phyloP scores from a whole-genome alignment of 2,797 vertebrate species.

The Loris lydekkerianus region DNA sequence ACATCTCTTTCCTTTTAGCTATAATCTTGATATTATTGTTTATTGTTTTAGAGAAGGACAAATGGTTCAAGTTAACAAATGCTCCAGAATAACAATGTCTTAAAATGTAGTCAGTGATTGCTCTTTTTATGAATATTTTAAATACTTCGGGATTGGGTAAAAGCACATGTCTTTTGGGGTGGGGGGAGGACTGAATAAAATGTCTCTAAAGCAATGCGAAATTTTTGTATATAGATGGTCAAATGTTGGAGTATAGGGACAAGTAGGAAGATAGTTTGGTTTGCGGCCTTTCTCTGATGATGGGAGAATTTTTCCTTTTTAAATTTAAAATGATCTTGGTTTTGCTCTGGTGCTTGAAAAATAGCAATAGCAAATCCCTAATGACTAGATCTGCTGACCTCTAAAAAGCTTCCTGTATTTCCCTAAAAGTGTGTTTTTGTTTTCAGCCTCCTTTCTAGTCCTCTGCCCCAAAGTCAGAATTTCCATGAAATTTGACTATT shows the following conservation, averaged over 20 bases:
- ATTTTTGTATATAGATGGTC: neutral
- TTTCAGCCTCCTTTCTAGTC: conserved; percentile 52
- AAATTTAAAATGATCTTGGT: conserved; percentile 17
- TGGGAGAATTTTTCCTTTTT: neutral
- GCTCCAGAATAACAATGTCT: neutral
- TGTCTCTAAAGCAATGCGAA: neutral
- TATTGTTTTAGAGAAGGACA: neutral
- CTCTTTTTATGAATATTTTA: neutral
- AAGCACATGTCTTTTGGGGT: neutral
- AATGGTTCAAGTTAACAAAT: conserved; percentile 16
- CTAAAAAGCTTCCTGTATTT: conserved; percentile 28
- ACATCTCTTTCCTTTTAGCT: conserved; percentile 22
- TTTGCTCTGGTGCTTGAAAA: conserved; percentile 62
- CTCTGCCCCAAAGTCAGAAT: conserved; percentile 45
- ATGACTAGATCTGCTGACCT: neutral
- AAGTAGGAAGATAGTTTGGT: neutral
- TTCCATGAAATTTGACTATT: conserved; percentile 35
- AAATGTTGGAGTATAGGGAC: neutral
- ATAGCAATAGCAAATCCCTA: conserved; percentile 6
- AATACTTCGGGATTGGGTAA: neutral
- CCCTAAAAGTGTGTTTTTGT: neutral
- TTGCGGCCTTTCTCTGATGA: neutral
- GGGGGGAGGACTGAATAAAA: neutral
- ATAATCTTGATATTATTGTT: neutral
- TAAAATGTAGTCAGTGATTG: conserved; percentile 20